Base-by-base conservation (phyloP, 2,888 invertebrate species). In the Nephrotoma appendiculata region DNA sequence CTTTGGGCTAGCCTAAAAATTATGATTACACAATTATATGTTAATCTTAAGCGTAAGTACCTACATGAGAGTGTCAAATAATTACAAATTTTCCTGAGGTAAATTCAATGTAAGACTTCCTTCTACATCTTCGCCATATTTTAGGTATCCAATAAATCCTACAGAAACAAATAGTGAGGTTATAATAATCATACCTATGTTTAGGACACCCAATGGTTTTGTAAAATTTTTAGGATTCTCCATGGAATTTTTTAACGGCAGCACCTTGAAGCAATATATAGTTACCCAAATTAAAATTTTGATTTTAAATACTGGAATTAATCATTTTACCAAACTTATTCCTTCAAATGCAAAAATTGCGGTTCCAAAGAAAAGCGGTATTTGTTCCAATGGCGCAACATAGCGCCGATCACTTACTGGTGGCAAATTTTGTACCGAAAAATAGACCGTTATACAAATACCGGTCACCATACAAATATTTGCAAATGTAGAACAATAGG, bases 291-390 rank as follows among this genome's bases (percentile, higher is more conserved):
- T 31, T 31, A 31, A 3, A 2, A 31, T 31, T 31, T 31, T 31
- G 3, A 11, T 48, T 19, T 0, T 15, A 19, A 57, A 15, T 3
- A 86, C 31, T 44, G 12, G 42, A 31, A 45, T 6, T 2, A 44
- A 44, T 71, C 7, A 5, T n/a, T 93, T 94, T 90, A 96, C 97
- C 93, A 97, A 91, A 86, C 96, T 96, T 88, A 99, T 99, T 88
- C 98, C 99, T 92, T 99, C 99, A 90, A 99, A 99, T 4, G 99
- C 97, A 91, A 97, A 99, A 87, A 99, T 95, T 41, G 97, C 98
- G 0, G 98, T 99, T 85, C 99, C 99, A 90, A 99, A 98, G 91
- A 96, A 99, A 12, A 99, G 92, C 0, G 99, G 98, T 96, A 92
- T 87, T 93, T 93, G 87, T 15, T 91, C 88, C 92, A 94, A 94